Percentiles rank a stretch among this genome's conserved stretches.
These are phyloP conservation scores for Dreissena polymorpha DNA, from an alignment of 1,140 invertebrate species.

Conservation along the genomic window DNA sequence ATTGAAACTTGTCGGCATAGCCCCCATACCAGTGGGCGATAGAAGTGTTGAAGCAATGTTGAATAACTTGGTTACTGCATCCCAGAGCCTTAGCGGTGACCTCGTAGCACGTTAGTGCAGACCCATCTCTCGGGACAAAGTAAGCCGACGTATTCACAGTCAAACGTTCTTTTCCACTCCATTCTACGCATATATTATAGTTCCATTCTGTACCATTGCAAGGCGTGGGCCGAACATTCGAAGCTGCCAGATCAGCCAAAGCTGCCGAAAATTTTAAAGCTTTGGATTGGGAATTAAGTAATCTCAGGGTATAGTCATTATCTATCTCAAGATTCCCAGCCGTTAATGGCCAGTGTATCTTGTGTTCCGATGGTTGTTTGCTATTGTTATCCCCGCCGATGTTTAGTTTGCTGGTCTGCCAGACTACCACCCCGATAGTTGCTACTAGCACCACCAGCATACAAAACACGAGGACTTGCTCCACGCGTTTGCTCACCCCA, in stretches of 20 bases:
- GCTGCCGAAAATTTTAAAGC: too few species aligned
- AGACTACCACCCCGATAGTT: constrained; percentile 37
- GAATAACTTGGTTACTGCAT: constrained; percentile 59
- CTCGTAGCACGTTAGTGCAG: constrained; percentile 56
- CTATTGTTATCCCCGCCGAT: not conserved
- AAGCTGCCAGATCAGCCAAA: too few species aligned
- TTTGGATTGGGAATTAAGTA: too few species aligned
- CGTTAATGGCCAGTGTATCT: too few species aligned
- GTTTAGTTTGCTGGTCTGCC: constrained; percentile 42
- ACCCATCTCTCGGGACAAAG: not conserved
- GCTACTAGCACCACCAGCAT: constrained; percentile 24
- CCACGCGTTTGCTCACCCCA: not conserved
- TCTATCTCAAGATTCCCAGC: too few species aligned
- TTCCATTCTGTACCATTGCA: constrained; percentile 1
- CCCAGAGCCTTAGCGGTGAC: constrained; percentile 51
- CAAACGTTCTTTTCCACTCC: constrained; percentile 2
- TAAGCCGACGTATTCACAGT: not conserved
- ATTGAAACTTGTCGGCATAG: constrained; percentile 77
- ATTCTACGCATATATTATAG: constrained; percentile 40
- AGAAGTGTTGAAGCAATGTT: constrained; percentile 70
- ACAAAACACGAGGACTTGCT: constrained; percentile 4
- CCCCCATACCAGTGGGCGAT: constrained; percentile 75
- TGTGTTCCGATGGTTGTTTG: too few species aligned
- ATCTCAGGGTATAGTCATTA: too few species aligned
- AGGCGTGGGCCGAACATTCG: not conserved